phyloP scores from a whole-genome alignment of 1,140 invertebrate genomes.

The Physella acuta region DNA sequence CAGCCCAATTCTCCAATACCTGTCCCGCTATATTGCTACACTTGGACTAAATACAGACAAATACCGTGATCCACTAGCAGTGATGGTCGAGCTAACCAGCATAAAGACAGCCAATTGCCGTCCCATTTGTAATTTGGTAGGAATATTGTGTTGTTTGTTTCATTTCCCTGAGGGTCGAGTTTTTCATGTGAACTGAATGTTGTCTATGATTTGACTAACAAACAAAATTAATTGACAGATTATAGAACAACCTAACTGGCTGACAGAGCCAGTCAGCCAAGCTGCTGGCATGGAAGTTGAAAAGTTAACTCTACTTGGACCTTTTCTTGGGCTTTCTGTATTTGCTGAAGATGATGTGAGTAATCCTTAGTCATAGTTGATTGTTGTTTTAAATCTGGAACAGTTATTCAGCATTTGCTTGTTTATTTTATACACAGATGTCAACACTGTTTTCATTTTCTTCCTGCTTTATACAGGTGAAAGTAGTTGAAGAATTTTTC shows the following conservation, averaged over 20 bases:
- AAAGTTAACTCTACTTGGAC: slow-evolving; percentile 80
- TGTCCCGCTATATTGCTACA: slow-evolving; percentile 71
- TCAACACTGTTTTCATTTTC: neutral
- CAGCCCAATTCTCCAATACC: slow-evolving; percentile 70
- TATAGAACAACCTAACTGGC: slow-evolving; percentile 70
- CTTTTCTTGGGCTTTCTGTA: slow-evolving; percentile 84
- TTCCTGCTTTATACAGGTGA: slow-evolving; percentile 48
- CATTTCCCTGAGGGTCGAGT: neutral
- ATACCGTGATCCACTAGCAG: slow-evolving; percentile 70
- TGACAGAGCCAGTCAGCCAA: slow-evolving; percentile 70
- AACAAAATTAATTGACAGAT: slow-evolving; percentile 43
- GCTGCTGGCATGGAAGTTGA: slow-evolving; percentile 72
- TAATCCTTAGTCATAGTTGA: slow-evolving; percentile 2
- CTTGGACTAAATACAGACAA: slow-evolving; percentile 73
- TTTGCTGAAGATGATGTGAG: slow-evolving; percentile 86
- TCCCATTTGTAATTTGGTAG: slow-evolving; percentile 79
- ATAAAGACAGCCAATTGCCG: slow-evolving; percentile 68
- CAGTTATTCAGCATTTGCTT: slow-evolving; percentile 60
- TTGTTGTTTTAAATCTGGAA: slow-evolving; percentile 47
- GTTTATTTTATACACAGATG: too few relatives aligned
- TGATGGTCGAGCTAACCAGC: slow-evolving; percentile 72
- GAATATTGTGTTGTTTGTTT: slow-evolving; percentile 33
- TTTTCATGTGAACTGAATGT: neutral
- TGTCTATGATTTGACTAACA: neutral
- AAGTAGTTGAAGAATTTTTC: slow-evolving; percentile 61